Percentiles rank a stretch among this genome's conserved stretches.
Conservation (phyloP, 2,888 invertebrate species). For the Yponomeuta malinellus region DNA sequence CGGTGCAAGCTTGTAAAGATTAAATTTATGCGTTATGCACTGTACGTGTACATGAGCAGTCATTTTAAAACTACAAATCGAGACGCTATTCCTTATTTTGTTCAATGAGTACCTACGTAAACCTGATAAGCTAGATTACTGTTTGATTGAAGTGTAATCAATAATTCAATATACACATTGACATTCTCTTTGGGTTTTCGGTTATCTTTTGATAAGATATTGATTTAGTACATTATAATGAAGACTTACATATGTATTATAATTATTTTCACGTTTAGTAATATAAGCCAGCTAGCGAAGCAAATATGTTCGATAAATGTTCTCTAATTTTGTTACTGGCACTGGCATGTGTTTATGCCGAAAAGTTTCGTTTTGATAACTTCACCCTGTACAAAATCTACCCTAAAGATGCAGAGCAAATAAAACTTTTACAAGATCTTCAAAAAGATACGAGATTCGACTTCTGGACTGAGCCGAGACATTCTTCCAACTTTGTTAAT, state of each 20-base stretch:
- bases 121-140: too few species aligned
- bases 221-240: neutral
- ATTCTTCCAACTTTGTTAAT: constrained; percentile 25
- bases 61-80: too few species aligned
- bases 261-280: neutral
- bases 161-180: too few species aligned
- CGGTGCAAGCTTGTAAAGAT: too few species aligned
- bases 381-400: constrained; percentile 52
- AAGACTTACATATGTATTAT: neutral
- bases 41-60: too few species aligned
- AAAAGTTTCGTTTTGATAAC: constrained; percentile 30
- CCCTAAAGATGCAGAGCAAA: constrained; percentile 39
- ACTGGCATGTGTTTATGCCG: constrained; percentile 1
- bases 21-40: too few species aligned
- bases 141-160: neutral
- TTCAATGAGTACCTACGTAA: too few species aligned
- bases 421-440: constrained; percentile 32
- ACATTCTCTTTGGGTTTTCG: too few species aligned
- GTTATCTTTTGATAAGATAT: constrained; percentile 2
- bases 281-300: neutral
- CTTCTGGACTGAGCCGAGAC: constrained; percentile 21
- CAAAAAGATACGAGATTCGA: constrained; percentile 24
- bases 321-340: neutral
- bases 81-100: too few species aligned
- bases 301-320: neutral